Base-by-base conservation (phyloP, 2,797 vertebrate genomes). In the Acridotheres tristis region DNA sequence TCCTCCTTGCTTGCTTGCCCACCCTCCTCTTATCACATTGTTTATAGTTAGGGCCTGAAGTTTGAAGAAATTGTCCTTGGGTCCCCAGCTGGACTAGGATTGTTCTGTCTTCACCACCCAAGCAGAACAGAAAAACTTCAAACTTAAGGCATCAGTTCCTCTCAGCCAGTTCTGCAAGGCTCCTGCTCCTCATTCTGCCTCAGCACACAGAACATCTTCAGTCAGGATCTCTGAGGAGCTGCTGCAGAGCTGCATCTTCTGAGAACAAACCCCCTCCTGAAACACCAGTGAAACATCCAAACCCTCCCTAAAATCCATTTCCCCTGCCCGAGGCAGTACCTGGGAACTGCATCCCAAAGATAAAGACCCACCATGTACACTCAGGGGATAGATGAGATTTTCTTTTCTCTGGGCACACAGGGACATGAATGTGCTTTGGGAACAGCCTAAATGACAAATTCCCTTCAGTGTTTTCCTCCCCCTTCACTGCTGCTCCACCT, bases 391-490 rank as follows among this genome's bases (percentile, higher is more conserved):
- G 0, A 63, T 22, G 51, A 92, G 54, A 45, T 78, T 63, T 69
- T 51, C 55, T 50, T 20, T 73, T 40, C 76, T 79, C 89, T 30
- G 53, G 43, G 51, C 63, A 69, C 88, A 34, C 43, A 26, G 30
- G 29, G 17, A 82, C 74, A 50, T 7, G 34, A 62, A 23, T 7
- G 18, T 2, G 7, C 40, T 62, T 27, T 26, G 51, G 66, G 51
- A 88, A 69, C 62, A 84, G 54, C 68, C 26, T 8, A 26, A 77
- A 30, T 22, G 75, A 77, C 94, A 89, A 92, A 74, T 62, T 72
- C 69, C 86, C 65, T 48, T 65, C 4, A 0, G 45, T 7, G 27
- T 26, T 89, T 23, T 50, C 54, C 61, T 59, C 74, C 43, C 57
- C 61, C 76, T 36, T 68, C 58, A 6, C 50, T 65, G 38, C 47